Base-by-base conservation (phyloP, 2,888 invertebrate genomes). In the Marasmarcha lunaedactyla region DNA sequence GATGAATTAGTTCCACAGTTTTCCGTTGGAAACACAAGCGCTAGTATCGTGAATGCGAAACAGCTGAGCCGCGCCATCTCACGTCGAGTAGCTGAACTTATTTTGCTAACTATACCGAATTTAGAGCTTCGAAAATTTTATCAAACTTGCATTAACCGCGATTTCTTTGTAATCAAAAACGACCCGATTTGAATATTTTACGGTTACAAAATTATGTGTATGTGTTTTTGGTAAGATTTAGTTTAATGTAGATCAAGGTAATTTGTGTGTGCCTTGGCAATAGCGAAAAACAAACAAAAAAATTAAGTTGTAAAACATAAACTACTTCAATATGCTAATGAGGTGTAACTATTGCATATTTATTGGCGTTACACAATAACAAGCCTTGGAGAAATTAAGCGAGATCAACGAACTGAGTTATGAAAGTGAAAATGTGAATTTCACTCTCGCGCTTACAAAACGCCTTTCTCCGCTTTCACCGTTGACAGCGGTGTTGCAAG, bases 381-480 rank as follows among this genome's bases (percentile, higher is more conserved):
- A n/a, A 30, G 30, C 4, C 45, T 40, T 46, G 39, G 52, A 45
- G 51, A 56, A 52, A 50, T 44, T 45, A 49, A 44, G 42, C 35
- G 52, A 57, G 71, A 59, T 63, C 69, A 64, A 62, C 63, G 72
- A 70, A 72, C 76, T 65, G 54, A 54, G 57, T 66, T 65, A 73
- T 59, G 78, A 77, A 83, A 81, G 81, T 83, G 83, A 83, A 84
- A 83, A 71, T 66, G 71, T 55, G 62, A 78, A 79, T 81, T 79
- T 83, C 79, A 77, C 81, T 81, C 73, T 81, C 74, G 57, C 64
- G 74, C 74, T 83, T 81, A 83, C 83, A 81, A 83, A 81, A 81
- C 68, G 64, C 83, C 83, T 83, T 81, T 83, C 83, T 81, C 81
- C 71, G 79, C 83, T 83, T 83, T 83, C 83, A 74, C 78, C 71